Percentiles rank a stretch among this genome's conserved stretches.
phyloP scores from a whole-genome alignment of 2,888 invertebrate genomes.

The Troides oblongomaculatus region DNA sequence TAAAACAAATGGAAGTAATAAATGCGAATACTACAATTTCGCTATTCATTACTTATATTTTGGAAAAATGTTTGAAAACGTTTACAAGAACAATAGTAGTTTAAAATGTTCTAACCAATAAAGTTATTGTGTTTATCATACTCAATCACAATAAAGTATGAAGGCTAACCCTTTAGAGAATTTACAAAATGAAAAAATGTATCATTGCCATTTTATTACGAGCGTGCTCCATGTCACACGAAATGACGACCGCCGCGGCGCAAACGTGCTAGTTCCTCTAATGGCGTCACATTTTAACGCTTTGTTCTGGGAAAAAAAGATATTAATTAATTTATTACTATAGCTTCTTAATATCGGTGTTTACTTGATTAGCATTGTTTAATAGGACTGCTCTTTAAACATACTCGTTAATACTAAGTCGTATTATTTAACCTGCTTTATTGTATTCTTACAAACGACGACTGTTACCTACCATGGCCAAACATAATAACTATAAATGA shows the following conservation, averaged over 20 bases:
- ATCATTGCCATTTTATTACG: slow-evolving; percentile 1
- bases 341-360: neutral
- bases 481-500: no score
- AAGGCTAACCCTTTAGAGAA: neutral
- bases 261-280: neutral
- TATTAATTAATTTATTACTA: neutral
- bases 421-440: no score
- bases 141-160: neutral
- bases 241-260: neutral
- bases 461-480: no score
- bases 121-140: neutral
- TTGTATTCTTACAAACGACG: no score
- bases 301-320: neutral
- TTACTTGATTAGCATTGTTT: neutral
- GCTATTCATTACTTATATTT: neutral
- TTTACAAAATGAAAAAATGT: neutral
- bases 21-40: no score
- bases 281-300: neutral
- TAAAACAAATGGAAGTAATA: no score
- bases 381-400: neutral
- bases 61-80: neutral
- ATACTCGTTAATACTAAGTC: neutral
- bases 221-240: neutral
- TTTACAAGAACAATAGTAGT: neutral
- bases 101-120: neutral